Evolutionary conservation across 1,140 invertebrate genomes (phyloP).

Genomic region (Zaprionus kolodkinae): DNA sequence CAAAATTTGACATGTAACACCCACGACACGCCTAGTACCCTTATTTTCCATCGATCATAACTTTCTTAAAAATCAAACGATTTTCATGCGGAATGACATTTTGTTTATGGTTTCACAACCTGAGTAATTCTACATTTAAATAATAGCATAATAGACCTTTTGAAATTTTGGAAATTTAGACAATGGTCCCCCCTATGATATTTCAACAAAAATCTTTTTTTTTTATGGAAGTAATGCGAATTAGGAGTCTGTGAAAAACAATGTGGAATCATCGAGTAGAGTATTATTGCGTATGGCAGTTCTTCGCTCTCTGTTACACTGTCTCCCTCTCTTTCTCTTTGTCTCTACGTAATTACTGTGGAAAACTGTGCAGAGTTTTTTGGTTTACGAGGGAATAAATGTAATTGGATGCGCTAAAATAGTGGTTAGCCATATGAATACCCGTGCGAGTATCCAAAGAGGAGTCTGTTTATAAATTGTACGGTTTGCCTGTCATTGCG

Average conservation of each 20-base stretch:
- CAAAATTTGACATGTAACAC: too few species aligned
- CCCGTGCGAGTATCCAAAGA: slow-evolving; percentile 5
- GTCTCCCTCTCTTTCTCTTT: background rate
- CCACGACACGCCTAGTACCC: too few species aligned
- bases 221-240: background rate
- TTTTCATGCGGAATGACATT: too few species aligned
- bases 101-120: too few species aligned
- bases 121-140: too few species aligned
- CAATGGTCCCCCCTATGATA: too few species aligned
- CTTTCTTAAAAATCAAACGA: too few species aligned
- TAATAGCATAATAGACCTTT: too few species aligned
- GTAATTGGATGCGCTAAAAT: slow-evolving; percentile 80
- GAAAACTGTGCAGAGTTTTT: slow-evolving; percentile 70
- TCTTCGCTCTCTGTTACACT: background rate
- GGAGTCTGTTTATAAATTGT: slow-evolving; percentile 45
- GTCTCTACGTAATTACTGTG: slow-evolving; percentile 64
- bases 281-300: background rate
- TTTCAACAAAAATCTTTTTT: too few species aligned
- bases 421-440: slow-evolving; percentile 38
- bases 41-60: too few species aligned
- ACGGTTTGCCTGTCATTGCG: slow-evolving; percentile 35
- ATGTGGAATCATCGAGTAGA: background rate
- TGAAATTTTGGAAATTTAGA: too few species aligned
- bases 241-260: background rate
- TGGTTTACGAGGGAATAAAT: slow-evolving; percentile 80